These are phyloP conservation scores for Dendrocopos noguchii DNA, from an alignment of 2,113 vertebrate species.

Conservation along the genomic window DNA sequence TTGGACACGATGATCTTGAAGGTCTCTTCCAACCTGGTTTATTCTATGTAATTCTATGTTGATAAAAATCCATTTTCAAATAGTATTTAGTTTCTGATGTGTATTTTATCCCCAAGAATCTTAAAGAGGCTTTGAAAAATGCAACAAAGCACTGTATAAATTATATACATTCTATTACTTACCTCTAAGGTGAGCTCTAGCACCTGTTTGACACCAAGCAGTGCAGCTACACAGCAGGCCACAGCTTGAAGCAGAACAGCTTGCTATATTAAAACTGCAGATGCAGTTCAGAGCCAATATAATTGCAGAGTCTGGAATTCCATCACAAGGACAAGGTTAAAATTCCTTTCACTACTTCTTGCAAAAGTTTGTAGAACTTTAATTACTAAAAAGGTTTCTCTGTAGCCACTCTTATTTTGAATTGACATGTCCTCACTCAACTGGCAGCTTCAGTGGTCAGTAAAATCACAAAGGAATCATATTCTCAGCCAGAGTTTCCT, in stretches of 20 bases:
- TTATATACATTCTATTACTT: background rate
- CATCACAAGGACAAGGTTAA: background rate
- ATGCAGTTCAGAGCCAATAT: background rate
- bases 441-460: background rate
- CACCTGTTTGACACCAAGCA: background rate
- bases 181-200: background rate
- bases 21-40: too few species aligned
- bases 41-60: too few species aligned
- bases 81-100: background rate
- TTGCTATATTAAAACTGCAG: background rate
- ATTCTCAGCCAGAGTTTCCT: background rate
- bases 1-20: too few species aligned
- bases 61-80: background rate
- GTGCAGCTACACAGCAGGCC: background rate
- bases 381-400: background rate
- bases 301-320: constrained; percentile 16
- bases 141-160: background rate
- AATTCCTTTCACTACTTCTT: background rate
- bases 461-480: background rate
- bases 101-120: background rate
- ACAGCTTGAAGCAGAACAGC: background rate
- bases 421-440: background rate
- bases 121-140: background rate
- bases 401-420: background rate
- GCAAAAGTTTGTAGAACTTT: background rate